Evolutionary conservation across 2,797 vertebrate genomes (phyloP).

Genomic region (Buceros bicornis): DNA sequence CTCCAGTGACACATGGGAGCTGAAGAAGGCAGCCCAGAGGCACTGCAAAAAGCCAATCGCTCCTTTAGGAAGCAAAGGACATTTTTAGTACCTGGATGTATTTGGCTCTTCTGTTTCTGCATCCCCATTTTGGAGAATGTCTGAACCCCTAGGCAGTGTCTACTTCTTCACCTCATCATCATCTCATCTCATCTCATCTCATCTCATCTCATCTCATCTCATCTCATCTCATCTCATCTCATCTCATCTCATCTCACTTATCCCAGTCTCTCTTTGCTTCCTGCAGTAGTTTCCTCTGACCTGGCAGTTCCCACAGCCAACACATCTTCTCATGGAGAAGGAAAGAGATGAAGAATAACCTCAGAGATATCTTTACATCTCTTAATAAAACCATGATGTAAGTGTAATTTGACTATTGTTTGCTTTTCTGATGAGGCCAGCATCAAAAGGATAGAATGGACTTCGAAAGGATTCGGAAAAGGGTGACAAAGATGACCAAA

Average conservation of each 20-base stretch:
- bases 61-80: background rate
- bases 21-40: background rate
- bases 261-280: background rate
- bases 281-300: background rate
- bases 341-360: too few species aligned
- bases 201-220: background rate
- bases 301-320: too few species aligned
- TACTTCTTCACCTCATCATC: background rate
- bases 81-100: background rate
- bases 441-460: background rate
- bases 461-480: background rate
- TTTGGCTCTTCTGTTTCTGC: background rate
- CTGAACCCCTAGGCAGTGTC: background rate
- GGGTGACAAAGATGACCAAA: background rate
- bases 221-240: background rate
- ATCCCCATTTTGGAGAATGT: background rate
- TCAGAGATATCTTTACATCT: too few species aligned
- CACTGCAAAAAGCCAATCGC: background rate
- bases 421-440: too few species aligned
- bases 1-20: background rate
- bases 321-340: background rate
- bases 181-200: background rate
- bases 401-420: too few species aligned
- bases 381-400: too few species aligned
- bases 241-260: background rate